Conservation (phyloP, 1,140 invertebrate species). For the Drosophila repletoides region DNA sequence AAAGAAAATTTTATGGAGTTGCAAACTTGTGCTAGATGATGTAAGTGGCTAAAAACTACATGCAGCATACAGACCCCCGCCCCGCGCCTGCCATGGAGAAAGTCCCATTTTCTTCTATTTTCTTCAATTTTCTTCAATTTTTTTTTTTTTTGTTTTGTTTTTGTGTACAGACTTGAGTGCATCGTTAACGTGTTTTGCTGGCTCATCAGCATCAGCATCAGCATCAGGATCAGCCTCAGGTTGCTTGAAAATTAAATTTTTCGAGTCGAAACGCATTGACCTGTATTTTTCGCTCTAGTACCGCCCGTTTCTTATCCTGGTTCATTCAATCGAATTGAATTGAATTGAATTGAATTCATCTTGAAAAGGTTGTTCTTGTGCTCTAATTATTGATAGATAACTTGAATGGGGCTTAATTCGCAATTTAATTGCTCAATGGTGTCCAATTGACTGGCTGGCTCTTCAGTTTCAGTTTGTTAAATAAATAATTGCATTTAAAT, state of each 20-base stretch:
- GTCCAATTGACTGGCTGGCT: no score
- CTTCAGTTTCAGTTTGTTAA: background rate
- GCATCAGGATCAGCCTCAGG: no score
- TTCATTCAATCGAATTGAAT: background rate
- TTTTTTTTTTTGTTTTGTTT: background rate
- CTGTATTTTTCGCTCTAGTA: conserved; percentile 25
- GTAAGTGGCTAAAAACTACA: conserved; percentile 55
- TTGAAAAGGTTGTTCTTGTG: background rate
- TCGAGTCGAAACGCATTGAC: conserved; percentile 36
- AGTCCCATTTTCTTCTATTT: background rate
- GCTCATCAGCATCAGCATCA: no score
- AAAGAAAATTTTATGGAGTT: conserved; percentile 51
- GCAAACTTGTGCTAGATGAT: conserved; percentile 64
- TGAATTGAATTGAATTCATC: conserved; percentile 1
- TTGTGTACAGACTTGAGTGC: conserved; percentile 23
- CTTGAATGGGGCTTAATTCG: background rate
- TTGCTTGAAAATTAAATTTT: conserved; percentile 31
- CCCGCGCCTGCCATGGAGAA: no score
- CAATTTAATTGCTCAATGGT: conserved; percentile 12
- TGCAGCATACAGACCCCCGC: background rate
- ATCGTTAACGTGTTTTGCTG: conserved; percentile 44
- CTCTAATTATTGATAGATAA: conserved; percentile 5
- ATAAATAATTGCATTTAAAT: background rate
- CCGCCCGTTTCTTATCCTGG: conserved; percentile 6
- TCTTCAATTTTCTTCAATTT: no score